Percentiles rank a stretch among this genome's conserved stretches.
These are phyloP conservation scores for Misgurnus anguillicaudatus DNA, from an alignment of 2,113 vertebrate genomes.

Conservation along the genomic window DNA sequence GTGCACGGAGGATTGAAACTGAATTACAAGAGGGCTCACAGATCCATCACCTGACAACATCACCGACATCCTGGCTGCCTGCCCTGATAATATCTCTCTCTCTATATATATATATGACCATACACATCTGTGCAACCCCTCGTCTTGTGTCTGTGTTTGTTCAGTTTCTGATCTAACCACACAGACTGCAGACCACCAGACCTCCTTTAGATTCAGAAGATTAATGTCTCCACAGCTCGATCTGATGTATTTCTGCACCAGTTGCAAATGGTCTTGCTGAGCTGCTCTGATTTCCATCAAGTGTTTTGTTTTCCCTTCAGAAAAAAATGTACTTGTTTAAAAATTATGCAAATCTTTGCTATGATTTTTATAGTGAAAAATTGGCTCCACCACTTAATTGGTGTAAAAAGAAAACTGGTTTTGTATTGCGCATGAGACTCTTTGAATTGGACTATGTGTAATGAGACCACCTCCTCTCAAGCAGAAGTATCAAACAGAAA, in stretches of 20 bases:
- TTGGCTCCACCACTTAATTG: not conserved
- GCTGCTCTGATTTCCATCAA: slow-evolving; percentile 20
- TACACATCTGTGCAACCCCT: slow-evolving; percentile 2
- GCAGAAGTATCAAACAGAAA: not conserved
- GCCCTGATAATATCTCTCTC: slow-evolving; percentile 42
- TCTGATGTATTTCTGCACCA: slow-evolving; percentile 55
- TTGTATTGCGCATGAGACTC: slow-evolving; percentile 12
- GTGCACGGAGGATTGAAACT: slow-evolving; percentile 2
- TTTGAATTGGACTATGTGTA: slow-evolving; percentile 28
- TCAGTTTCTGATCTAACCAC: slow-evolving; percentile 54
- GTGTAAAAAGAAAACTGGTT: slow-evolving; percentile 17
- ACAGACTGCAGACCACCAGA: slow-evolving; percentile 55
- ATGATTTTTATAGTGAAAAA: not conserved
- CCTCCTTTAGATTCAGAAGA: slow-evolving; percentile 72
- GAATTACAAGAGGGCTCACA: slow-evolving; percentile 42
- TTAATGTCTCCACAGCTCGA: slow-evolving; percentile 61
- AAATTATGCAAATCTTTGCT: slow-evolving; percentile 18
- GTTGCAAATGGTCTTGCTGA: slow-evolving; percentile 51
- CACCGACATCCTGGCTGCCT: slow-evolving; percentile 48
- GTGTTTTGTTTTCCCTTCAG: slow-evolving; percentile 63
- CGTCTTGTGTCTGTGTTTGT: not conserved
- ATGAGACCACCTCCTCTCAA: slow-evolving; percentile 28
- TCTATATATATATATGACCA: slow-evolving; percentile 24
- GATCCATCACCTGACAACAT: slow-evolving; percentile 48
- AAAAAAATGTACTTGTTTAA: slow-evolving; percentile 33